Conservation (phyloP, 2,113 vertebrate genomes). For the Pseudopodoces humilis region DNA sequence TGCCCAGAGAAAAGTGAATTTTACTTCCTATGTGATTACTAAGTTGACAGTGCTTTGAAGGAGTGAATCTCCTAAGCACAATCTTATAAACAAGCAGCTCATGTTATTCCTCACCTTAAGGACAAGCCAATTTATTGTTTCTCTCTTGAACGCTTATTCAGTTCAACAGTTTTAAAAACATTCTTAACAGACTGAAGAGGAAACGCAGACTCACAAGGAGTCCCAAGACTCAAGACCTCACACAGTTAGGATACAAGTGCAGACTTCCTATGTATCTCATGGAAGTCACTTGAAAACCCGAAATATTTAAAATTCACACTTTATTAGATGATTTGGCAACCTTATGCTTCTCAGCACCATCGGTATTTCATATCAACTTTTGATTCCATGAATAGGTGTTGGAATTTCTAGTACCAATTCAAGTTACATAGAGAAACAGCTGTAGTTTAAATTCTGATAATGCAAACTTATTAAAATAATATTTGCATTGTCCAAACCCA, state of each 20-base stretch:
- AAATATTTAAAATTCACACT: not conserved
- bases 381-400: not conserved
- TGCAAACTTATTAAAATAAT: not conserved
- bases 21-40: not conserved
- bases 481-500: not conserved
- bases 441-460: not conserved
- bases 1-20: not conserved
- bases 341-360: not conserved
- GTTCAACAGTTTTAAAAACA: not conserved
- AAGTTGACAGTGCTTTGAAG: not conserved
- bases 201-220: not conserved
- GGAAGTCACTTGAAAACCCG: not conserved
- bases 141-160: not conserved
- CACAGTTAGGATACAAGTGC: not conserved
- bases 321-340: not conserved
- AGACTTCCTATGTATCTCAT: not conserved
- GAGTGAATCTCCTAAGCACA: not conserved
- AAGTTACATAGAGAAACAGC: not conserved
- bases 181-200: not conserved
- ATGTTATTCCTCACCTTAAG: not conserved
- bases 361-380: not conserved
- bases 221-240: not conserved
- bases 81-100: not conserved
- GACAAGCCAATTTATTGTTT: not conserved
- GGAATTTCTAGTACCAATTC: not conserved